Base-by-base conservation (phyloP, 1,140 invertebrate genomes). In the Saccostrea echinata region DNA sequence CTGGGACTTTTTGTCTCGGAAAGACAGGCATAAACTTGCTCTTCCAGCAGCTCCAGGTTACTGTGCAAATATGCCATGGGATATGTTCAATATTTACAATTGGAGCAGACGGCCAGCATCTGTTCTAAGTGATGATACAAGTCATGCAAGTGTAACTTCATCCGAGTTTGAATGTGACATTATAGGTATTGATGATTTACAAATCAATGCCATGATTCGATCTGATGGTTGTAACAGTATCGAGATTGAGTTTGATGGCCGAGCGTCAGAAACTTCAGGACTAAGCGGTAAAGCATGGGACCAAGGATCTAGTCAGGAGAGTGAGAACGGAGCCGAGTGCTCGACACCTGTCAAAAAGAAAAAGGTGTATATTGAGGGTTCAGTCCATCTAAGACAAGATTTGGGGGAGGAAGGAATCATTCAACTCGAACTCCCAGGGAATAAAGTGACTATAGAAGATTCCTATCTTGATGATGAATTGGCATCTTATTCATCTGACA, bases 141-240 rank as follows among this genome's bases (percentile, higher is more conserved):
- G 88, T 81, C 71, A 83, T 84, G 52, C 64, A 27, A 88, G 87
- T 80, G 76, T 76, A 30, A 30, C 85, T 51, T 91, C 90, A 55
- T 91, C 91, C 51, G 91, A 90, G 84, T 91, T 91, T 88, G 90
- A 92, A 85, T 91, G 92, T 90, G 91, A 93, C 84, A 90, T 93
- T 43, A 93, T 93, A 53, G 90, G 90, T 71, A 93, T 93, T 85
- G 93, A 93, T 85, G 92, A 93, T 89, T 91, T 91, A 43, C 91
- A 92, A 84, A 90, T 93, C 88, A 92, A 92, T 90, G 92, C 92
- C 33, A 91, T 91, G 30, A 93, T 93, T 68, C 80, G 93, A 82
- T 92, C 92, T 3, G 92, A 92, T 88, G 93, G 92, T 33, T 90
- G 90, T 84, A 93, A 93, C 85, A 92, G 91, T 57, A 90, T 93